Evolutionary conservation across 2,113 vertebrate genomes (phyloP).

Genomic region (Oreochromis tanganicae): DNA sequence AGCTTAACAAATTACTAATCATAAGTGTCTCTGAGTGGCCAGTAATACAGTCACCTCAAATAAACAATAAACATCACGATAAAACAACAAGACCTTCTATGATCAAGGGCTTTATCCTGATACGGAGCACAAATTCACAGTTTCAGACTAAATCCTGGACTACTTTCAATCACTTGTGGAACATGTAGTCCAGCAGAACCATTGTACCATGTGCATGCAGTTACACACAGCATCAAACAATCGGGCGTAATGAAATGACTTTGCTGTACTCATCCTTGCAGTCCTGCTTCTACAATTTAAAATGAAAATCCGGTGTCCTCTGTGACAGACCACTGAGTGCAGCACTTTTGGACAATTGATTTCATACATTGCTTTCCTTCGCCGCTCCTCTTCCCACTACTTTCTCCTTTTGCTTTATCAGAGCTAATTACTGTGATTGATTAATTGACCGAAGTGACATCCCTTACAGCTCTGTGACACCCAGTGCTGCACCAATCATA

Average conservation of each 20-base stretch:
- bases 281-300: conserved; percentile 18
- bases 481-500: neutral
- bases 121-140: neutral
- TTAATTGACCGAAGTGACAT: conserved; percentile 18
- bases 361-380: neutral
- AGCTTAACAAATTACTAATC: neutral
- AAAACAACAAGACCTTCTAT: neutral
- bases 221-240: neutral
- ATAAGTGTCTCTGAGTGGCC: no score
- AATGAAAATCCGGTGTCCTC: conserved; percentile 1
- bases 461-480: neutral
- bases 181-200: neutral
- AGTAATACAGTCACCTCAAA: neutral
- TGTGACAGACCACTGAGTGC: conserved; percentile 2
- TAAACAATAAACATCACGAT: neutral
- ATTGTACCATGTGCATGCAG: neutral
- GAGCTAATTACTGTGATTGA: conserved; percentile 52
- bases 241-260: neutral
- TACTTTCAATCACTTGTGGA: neutral
- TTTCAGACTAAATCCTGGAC: neutral
- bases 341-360: conserved; percentile 23
- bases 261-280: neutral
- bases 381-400: neutral
- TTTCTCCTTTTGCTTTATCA: conserved; percentile 3
- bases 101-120: neutral